phyloP scores from a whole-genome alignment of 2,888 invertebrate genomes.

The Zele albiditarsus region DNA sequence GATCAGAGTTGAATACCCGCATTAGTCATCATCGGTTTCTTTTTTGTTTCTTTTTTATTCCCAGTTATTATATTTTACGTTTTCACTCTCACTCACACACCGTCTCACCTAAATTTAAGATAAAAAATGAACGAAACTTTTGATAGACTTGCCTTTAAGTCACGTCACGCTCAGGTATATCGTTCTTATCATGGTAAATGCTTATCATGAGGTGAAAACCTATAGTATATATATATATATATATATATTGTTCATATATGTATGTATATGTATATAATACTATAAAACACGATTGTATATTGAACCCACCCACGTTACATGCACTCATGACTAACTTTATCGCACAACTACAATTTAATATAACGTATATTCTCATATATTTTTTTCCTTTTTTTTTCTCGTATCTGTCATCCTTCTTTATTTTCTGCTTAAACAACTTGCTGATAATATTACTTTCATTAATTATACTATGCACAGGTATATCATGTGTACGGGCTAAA shows the following conservation, averaged over 20 bases:
- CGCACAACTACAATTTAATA: slow-evolving; percentile 33
- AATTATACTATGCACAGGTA: neutral
- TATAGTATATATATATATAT: neutral
- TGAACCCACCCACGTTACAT: slow-evolving; percentile 21
- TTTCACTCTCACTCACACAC: neutral
- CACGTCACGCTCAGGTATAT: slow-evolving; percentile 34
- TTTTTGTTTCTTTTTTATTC: slow-evolving; percentile 15
- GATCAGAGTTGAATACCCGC: slow-evolving; percentile 27
- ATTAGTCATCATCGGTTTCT: slow-evolving; percentile 19
- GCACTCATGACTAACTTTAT: slow-evolving; percentile 20
- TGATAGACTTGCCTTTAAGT: slow-evolving; percentile 1
- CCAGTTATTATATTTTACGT: neutral
- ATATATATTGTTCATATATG: neutral
- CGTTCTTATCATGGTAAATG: slow-evolving; percentile 30
- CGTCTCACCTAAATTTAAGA: slow-evolving; percentile 8
- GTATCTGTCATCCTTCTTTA: neutral
- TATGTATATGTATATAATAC: neutral
- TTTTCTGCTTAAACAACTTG: neutral
- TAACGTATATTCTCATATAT: neutral
- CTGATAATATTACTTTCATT: neutral
- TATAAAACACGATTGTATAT: slow-evolving; percentile 23
- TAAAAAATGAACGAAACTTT: slow-evolving; percentile 19
- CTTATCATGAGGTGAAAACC: slow-evolving; percentile 18
- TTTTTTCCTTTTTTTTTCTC: neutral
- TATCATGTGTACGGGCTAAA: neutral